These are phyloP conservation scores for Orientallactaga sibirica DNA, from an alignment of 2,797 vertebrate genomes.

Conservation along the genomic window DNA sequence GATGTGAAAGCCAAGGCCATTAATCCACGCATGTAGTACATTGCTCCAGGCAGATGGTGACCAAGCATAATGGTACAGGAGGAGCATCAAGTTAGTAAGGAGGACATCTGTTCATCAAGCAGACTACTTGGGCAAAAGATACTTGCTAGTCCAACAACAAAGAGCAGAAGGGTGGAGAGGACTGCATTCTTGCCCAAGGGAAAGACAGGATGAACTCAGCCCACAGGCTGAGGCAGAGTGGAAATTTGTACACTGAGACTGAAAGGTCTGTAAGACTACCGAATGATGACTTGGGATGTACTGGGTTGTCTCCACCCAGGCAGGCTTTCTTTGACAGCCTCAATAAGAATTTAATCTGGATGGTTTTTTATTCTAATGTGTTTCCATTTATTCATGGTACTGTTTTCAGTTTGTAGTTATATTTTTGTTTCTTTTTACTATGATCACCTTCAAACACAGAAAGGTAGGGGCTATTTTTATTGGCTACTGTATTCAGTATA, in stretches of 20 bases:
- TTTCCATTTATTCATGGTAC: neutral
- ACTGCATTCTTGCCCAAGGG: neutral
- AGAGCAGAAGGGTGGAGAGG: neutral
- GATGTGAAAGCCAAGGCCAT: too few relatives aligned
- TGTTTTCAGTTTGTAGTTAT: neutral
- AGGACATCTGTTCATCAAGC: neutral
- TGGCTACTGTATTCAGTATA: neutral
- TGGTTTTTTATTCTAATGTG: neutral
- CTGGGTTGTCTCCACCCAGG: neutral
- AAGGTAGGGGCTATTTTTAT: conserved; percentile 18
- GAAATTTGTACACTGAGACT: neutral
- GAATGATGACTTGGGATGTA: neutral
- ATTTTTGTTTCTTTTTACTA: neutral
- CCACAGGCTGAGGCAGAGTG: neutral
- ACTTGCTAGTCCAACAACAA: neutral
- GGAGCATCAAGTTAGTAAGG: neutral
- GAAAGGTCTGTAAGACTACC: neutral
- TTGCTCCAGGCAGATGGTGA: too few relatives aligned
- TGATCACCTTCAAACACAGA: neutral
- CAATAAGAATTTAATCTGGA: neutral
- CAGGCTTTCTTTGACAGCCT: neutral
- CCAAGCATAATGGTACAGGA: neutral
- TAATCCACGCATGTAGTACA: too few relatives aligned
- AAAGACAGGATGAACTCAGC: neutral
- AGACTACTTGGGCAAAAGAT: neutral